Conservation (phyloP, 2,888 invertebrate species). For the Drosophila infuscata region DNA sequence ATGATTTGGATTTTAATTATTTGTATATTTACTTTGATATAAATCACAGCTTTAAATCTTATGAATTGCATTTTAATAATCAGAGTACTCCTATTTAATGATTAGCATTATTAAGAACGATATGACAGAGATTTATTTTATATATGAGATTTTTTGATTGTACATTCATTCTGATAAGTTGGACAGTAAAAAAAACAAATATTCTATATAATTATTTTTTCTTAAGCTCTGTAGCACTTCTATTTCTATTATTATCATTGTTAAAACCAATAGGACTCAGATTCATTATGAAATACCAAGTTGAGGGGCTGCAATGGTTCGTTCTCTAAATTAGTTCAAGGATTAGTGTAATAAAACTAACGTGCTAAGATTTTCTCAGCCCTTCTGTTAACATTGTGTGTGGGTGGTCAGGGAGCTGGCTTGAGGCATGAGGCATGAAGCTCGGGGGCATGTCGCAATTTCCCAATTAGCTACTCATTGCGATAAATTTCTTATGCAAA, state of each 20-base stretch:
- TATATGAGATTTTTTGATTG: not conserved
- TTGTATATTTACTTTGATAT: not conserved
- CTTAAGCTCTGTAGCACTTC: not conserved
- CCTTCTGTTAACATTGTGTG: conserved; percentile 60
- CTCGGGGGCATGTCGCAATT: conserved; percentile 68
- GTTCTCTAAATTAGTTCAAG: conserved; percentile 76
- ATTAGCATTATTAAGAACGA: not conserved
- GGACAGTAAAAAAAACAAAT: not conserved
- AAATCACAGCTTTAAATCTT: not conserved
- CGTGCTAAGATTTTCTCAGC: conserved; percentile 69
- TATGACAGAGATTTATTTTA: not conserved
- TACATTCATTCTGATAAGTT: not conserved
- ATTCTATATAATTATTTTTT: not conserved
- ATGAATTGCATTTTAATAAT: not conserved
- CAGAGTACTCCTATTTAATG: not conserved
- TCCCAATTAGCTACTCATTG: conserved; percentile 81
- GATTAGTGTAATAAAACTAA: conserved; percentile 81
- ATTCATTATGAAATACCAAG: conserved; percentile 55
- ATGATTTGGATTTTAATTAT: not conserved
- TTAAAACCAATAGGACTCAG: conserved; percentile 40
- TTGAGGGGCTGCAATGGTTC: conserved; percentile 40
- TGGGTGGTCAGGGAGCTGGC: conserved; percentile 24
- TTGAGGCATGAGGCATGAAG: not conserved
- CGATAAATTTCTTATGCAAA: conserved; percentile 82
- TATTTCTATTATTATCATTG: conserved; percentile 19